Evolutionary conservation across 1,140 invertebrate species (phyloP).

Genomic region (Drosophila arawakana): DNA sequence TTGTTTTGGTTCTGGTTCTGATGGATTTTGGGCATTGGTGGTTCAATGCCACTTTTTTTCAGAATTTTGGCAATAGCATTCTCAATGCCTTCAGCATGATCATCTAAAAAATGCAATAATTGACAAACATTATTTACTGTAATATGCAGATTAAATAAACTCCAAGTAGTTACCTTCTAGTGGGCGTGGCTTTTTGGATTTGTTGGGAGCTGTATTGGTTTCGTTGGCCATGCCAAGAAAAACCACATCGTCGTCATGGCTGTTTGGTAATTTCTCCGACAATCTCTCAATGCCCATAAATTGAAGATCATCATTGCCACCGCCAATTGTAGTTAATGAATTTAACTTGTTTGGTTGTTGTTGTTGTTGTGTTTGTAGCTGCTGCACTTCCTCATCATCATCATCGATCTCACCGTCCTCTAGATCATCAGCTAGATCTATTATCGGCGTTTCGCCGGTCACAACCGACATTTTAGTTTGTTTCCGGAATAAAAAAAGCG

Average conservation of each 20-base stretch:
- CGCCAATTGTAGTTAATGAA: slow-evolving; percentile 3
- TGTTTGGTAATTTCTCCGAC: slow-evolving; percentile 27
- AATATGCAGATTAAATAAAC: too few species aligned
- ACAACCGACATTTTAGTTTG: slow-evolving; percentile 45
- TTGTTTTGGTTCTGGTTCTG: slow-evolving; percentile 1
- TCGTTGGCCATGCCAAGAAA: slow-evolving; percentile 43
- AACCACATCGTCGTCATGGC: slow-evolving; percentile 55
- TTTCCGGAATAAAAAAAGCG: slow-evolving; percentile 2
- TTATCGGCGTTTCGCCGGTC: slow-evolving; percentile 42
- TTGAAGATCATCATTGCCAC: slow-evolving; percentile 53
- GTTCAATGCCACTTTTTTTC: slow-evolving; percentile 86
- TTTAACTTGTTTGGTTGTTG: slow-evolving; percentile 16
- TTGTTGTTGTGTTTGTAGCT: slow-evolving; percentile 13
- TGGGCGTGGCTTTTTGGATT: slow-evolving; percentile 64
- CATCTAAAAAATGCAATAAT: slow-evolving; percentile 85
- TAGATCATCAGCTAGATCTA: slow-evolving; percentile 85
- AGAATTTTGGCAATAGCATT: slow-evolving; percentile 89
- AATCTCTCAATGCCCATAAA: slow-evolving; percentile 54
- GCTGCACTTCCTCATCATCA: slow-evolving; percentile 84
- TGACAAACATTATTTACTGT: background rate
- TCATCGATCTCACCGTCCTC: slow-evolving; percentile 88
- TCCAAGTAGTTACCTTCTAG: slow-evolving; percentile 58
- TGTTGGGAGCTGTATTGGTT: background rate
- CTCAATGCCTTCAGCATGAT: slow-evolving; percentile 91
- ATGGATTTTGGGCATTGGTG: slow-evolving; percentile 80